phyloP scores from a whole-genome alignment of 2,888 invertebrate genomes.

The Drosophila affinis region DNA sequence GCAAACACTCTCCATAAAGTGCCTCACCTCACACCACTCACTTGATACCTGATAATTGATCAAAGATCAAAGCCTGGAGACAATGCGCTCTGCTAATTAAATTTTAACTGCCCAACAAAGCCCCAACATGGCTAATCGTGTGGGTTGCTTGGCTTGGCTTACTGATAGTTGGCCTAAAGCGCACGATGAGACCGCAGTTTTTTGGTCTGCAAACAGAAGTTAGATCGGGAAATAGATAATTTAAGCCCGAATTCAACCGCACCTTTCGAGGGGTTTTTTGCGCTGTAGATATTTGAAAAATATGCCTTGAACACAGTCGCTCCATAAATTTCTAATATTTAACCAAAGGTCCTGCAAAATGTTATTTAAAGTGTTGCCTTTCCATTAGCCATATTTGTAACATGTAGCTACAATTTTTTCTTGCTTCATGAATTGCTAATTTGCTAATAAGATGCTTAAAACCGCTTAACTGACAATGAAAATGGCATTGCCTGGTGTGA shows the following conservation, averaged over 20 bases:
- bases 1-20: conserved; percentile 25
- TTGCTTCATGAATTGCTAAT: conserved; percentile 9
- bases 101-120: conserved; percentile 50
- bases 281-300: too few species aligned
- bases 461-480: conserved; percentile 16
- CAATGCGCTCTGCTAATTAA: conserved; percentile 66
- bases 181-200: conserved; percentile 6
- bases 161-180: conserved; percentile 51
- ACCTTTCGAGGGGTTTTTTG: too few species aligned
- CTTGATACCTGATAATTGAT: conserved; percentile 44
- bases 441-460: conserved; percentile 19
- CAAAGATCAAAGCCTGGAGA: conserved; percentile 50
- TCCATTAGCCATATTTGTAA: conserved; percentile 4
- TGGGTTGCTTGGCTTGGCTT: conserved; percentile 28
- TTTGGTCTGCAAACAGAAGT: background rate
- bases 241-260: too few species aligned
- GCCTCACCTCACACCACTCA: conserved; percentile 31
- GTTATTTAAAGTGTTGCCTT: too few species aligned
- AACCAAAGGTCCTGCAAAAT: too few species aligned
- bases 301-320: too few species aligned
- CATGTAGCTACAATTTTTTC: too few species aligned
- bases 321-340: too few species aligned
- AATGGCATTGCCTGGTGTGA: conserved; percentile 28
- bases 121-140: conserved; percentile 20
- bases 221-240: too few species aligned